A percentile compares a stretch with the other conserved stretches of the same genome.
Conservation (phyloP, 2,888 invertebrate species). For the Iphiclides podalirius region DNA sequence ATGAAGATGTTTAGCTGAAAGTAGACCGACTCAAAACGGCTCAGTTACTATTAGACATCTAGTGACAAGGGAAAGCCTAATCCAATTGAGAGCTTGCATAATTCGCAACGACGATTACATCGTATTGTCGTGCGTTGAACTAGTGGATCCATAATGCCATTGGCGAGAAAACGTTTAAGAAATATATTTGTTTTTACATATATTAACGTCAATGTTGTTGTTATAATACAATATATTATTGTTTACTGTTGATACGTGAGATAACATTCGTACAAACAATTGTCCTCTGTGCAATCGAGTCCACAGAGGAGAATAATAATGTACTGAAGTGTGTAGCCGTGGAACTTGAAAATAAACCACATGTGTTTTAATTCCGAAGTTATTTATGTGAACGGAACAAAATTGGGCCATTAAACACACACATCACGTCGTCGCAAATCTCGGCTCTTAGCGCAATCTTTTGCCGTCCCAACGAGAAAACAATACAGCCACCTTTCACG, state of each 20-base stretch:
- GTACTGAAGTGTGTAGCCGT: too few relatives aligned
- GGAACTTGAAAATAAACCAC: not conserved
- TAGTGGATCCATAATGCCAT: constrained; percentile 31
- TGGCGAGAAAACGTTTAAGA: constrained; percentile 13
- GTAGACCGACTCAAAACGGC: constrained; percentile 20
- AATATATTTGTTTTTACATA: too few relatives aligned
- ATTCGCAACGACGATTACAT: constrained; percentile 47
- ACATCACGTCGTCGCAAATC: constrained; percentile 73
- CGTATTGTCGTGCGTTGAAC: constrained; percentile 41
- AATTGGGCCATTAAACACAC: constrained; percentile 34
- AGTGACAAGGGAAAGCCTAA: constrained; percentile 54
- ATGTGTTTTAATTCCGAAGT: not conserved
- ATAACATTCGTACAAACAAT: too few relatives aligned
- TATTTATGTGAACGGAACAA: not conserved
- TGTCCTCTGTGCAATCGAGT: too few relatives aligned
- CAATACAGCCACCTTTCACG: constrained; percentile 70
- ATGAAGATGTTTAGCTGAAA: constrained; percentile 4
- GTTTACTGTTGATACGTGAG: too few relatives aligned
- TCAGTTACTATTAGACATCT: constrained; percentile 44
- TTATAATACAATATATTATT: too few relatives aligned
- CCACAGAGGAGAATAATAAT: too few relatives aligned
- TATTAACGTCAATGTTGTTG: too few relatives aligned
- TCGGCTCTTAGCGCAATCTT: constrained; percentile 73
- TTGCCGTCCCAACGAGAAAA: constrained; percentile 64
- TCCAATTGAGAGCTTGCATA: constrained; percentile 67